These are phyloP conservation scores for Premnoplex brunnescens DNA, from an alignment of 2,797 vertebrate species.

Conservation along the genomic window DNA sequence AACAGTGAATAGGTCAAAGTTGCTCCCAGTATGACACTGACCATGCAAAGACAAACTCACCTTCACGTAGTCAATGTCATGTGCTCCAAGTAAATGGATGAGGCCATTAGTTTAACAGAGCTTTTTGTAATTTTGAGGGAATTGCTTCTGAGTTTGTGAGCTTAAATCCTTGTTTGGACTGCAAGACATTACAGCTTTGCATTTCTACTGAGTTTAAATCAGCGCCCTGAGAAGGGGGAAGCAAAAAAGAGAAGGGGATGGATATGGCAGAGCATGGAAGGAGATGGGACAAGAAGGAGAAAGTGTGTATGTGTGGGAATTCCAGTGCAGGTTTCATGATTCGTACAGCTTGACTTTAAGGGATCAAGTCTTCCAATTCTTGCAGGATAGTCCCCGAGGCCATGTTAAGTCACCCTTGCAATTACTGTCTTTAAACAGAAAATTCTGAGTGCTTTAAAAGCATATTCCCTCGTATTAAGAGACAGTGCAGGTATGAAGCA, in stretches of 20 bases:
- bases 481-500: conserved; percentile 7
- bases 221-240: neutral
- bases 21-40: neutral
- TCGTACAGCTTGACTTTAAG: conserved; percentile 11
- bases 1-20: neutral
- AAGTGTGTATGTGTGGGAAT: neutral
- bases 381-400: conserved; percentile 24
- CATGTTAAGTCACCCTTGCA: conserved; percentile 62
- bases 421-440: conserved; percentile 60
- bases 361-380: conserved; percentile 17
- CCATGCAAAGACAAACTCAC: neutral
- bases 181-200: neutral
- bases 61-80: neutral
- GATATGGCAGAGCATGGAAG: too few relatives aligned
- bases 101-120: neutral
- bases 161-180: neutral
- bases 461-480: conserved; percentile 49
- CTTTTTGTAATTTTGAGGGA: neutral
- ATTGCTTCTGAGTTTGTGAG: neutral
- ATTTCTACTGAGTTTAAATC: neutral
- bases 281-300: neutral
- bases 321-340: neutral
- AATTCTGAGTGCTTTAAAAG: conserved; percentile 56
- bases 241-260: neutral
- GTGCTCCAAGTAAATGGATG: neutral